Percentiles rank a stretch among this genome's conserved stretches.
phyloP scores from a whole-genome alignment of 2,888 invertebrate genomes.

The Pegoplata infirma region DNA sequence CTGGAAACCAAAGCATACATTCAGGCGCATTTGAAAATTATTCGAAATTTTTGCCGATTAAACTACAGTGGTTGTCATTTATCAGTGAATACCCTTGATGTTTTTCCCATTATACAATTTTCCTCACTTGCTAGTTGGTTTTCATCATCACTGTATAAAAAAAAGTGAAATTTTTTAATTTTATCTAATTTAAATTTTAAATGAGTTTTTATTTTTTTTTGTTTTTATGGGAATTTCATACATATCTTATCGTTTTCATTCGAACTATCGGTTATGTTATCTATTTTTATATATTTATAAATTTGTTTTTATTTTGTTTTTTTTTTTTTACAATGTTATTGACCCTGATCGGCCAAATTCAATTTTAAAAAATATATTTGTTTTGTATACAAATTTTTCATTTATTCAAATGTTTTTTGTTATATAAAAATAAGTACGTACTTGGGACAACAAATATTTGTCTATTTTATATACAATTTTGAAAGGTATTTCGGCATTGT shows the following conservation, averaged over 20 bases:
- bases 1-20: too few relatives aligned
- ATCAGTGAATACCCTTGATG: too few relatives aligned
- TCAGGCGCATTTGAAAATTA: too few relatives aligned
- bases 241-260: not conserved
- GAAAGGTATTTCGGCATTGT: too few relatives aligned
- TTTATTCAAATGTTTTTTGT: too few relatives aligned
- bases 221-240: not conserved
- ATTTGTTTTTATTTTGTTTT: not conserved
- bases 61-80: too few relatives aligned
- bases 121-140: not conserved
- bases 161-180: conserved; percentile 16
- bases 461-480: too few relatives aligned
- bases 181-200: conserved; percentile 17
- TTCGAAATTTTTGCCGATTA: too few relatives aligned
- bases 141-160: conserved; percentile 1
- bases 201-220: conserved; percentile 20
- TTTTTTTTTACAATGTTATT: conserved; percentile 19
- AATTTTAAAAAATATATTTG: not conserved
- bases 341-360: conserved; percentile 28
- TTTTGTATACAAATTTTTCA: not conserved
- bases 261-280: not conserved
- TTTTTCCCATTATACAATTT: too few relatives aligned
- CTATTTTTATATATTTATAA: too few relatives aligned
- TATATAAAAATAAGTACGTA: too few relatives aligned
- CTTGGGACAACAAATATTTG: too few relatives aligned